phyloP scores from a whole-genome alignment of 1,140 invertebrate species.

The Manduca sexta region DNA sequence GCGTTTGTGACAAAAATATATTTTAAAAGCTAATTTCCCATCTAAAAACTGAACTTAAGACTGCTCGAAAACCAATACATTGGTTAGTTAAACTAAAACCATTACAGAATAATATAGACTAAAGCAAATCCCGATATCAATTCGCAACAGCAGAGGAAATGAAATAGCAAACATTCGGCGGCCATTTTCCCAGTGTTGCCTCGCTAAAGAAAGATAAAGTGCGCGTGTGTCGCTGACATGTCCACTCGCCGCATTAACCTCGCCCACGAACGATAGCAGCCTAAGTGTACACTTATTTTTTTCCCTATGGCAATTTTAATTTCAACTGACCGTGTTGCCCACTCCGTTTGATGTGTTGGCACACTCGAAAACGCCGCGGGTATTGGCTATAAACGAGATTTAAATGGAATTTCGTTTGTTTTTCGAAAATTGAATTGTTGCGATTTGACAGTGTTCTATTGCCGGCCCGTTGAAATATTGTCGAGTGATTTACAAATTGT shows the following conservation, averaged over 20 bases:
- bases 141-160: conserved; percentile 27
- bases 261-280: too few species aligned
- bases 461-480: too few species aligned
- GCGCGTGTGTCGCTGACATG: conserved; percentile 45
- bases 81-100: too few species aligned
- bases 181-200: conserved; percentile 54
- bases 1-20: too few species aligned
- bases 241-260: too few species aligned
- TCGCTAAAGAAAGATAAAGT: conserved; percentile 64
- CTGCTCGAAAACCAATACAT: too few species aligned
- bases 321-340: conserved; percentile 51
- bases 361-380: conserved; percentile 39
- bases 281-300: conserved; percentile 60
- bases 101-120: too few species aligned
- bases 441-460: too few species aligned
- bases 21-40: too few species aligned
- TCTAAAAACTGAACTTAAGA: too few species aligned
- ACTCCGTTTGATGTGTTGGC: conserved; percentile 51
- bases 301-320: conserved; percentile 61
- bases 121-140: neutral
- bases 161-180: conserved; percentile 54
- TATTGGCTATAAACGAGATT: conserved; percentile 13
- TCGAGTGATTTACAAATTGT: too few species aligned
- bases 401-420: neutral
- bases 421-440: neutral